A percentile compares a stretch with the other conserved stretches of the same genome.
Evolutionary conservation across 2,888 invertebrate species (phyloP).

Genomic region (Pseudoips prasinana): DNA sequence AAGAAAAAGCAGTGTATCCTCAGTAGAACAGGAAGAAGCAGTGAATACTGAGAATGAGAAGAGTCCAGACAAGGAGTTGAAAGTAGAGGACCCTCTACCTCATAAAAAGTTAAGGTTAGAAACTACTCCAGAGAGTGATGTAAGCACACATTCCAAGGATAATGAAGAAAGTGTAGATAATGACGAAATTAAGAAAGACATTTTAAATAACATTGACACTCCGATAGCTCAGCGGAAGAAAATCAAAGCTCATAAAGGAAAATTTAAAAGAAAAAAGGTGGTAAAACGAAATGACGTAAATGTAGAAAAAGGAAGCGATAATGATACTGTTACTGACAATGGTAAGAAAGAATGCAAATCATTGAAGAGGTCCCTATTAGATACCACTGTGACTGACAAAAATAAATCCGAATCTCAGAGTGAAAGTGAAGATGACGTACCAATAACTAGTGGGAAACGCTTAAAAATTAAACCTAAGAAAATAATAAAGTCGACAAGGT

Average conservation of each 20-base stretch:
- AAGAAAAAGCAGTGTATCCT: conserved; percentile 72
- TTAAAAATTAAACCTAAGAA: conserved; percentile 77
- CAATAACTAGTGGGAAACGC: conserved; percentile 63
- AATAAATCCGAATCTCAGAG: conserved; percentile 74
- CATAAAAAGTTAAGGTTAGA: conserved; percentile 70
- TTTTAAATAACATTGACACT: conserved; percentile 37
- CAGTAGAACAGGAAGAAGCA: conserved; percentile 60
- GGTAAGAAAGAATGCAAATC: conserved; percentile 57
- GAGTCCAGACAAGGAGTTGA: conserved; percentile 54
- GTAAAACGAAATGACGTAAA: conserved; percentile 32
- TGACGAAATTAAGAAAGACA: conserved; percentile 45
- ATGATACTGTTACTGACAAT: conserved; percentile 43
- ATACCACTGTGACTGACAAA: conserved; percentile 64
- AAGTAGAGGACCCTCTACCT: conserved; percentile 63
- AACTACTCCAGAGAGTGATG: conserved; percentile 59
- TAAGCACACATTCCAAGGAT: conserved; percentile 68
- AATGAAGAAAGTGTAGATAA: conserved; percentile 48
- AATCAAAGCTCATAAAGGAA: conserved; percentile 69
- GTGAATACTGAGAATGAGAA: conserved; percentile 49
- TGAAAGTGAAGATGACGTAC: conserved; percentile 70
- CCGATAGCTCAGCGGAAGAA: conserved; percentile 62
- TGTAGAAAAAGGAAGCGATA: conserved; percentile 38
- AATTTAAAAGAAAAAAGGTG: conserved; percentile 65
- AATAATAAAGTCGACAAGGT: conserved; percentile 66
- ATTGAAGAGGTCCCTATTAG: conserved; percentile 62